Percentiles rank a stretch among this genome's conserved stretches.
Evolutionary conservation across 2,113 vertebrate genomes (phyloP).

Genomic region (Myrmecobius fasciatus): DNA sequence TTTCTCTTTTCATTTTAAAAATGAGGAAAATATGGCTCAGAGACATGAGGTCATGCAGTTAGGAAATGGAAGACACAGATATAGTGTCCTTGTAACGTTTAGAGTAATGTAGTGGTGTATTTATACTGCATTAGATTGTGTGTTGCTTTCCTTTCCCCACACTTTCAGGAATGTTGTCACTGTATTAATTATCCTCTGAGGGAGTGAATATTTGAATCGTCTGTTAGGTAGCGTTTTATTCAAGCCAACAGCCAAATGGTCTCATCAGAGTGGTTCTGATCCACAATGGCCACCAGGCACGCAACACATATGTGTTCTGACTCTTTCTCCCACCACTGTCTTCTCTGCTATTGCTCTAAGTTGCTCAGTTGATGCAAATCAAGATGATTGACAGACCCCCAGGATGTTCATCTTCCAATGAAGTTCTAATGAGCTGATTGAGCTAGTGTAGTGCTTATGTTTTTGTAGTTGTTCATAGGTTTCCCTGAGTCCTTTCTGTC

Average conservation of each 20-base stretch:
- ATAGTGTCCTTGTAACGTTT: neutral
- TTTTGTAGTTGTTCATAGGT: neutral
- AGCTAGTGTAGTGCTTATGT: neutral
- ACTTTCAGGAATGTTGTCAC: neutral
- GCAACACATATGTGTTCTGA: neutral
- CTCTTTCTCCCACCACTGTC: neutral
- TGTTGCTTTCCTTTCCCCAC: neutral
- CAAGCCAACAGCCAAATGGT: neutral
- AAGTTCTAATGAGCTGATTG: neutral
- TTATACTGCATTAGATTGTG: neutral
- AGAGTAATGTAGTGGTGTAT: neutral
- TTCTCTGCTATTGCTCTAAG: neutral
- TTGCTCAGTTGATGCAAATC: neutral
- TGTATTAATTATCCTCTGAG: neutral
- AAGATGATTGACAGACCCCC: neutral
- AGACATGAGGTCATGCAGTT: neutral
- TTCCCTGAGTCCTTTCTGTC: neutral
- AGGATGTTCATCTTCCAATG: neutral
- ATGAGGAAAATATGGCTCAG: neutral
- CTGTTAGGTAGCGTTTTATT: neutral
- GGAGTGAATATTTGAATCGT: neutral
- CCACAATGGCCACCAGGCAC: neutral
- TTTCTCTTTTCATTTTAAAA: neutral
- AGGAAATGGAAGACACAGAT: neutral
- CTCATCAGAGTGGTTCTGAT: neutral